Evolutionary conservation across 2,888 invertebrate genomes (phyloP), one percentile per base, ranked within the genome.

Genomic region (Eustalomyia histrio): DNA sequence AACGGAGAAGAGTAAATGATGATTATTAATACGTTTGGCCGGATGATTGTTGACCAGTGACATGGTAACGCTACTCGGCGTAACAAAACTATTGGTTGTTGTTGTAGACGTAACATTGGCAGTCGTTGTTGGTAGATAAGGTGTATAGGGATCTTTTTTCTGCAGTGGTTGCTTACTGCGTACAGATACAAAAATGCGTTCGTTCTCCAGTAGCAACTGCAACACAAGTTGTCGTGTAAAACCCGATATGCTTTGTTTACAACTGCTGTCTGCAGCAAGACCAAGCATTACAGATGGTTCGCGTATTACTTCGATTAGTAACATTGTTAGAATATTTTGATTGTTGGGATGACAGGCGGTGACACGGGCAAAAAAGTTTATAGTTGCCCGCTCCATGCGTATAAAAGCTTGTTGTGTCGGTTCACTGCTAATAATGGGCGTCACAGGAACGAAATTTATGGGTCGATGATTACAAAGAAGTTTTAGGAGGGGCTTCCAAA

Each of bases 191-290:
- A 94, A 92, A 80, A 96, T 94, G 85, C 95, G 95, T 91, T 97
- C 97, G 87, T 95, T 95, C 87, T 97, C 97, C 82, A 98, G 91
- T 83, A 98, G 91, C 73, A 97, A 92, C 87, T 97, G 97, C 69
- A 97, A 92, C 83, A 97, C 94, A 76, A 98, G 91, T 68, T 97
- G 93, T 33, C 97, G 93, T 52, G 97, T 95, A 91, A 97, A 97
- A 8, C 97, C 97, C 0, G 96, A 95, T 87, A 97, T 95, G 12
- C 89, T 87, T 29, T 81, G 55, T 58, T 82, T 83, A 69, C 43
- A 35, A 58, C 50, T 69, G 12, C 76, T 24, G 16, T 76, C 65
- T 0, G 55, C 9, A 1, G 67, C 17, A 4, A 53, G 17, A 10
- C 29, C 47, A 5, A 83, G 39, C 0, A 84, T 60, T 7, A 84